These are phyloP conservation scores for Rugalucina vietnamica DNA, from an alignment of 2,888 invertebrate genomes.

Conservation along the genomic window DNA sequence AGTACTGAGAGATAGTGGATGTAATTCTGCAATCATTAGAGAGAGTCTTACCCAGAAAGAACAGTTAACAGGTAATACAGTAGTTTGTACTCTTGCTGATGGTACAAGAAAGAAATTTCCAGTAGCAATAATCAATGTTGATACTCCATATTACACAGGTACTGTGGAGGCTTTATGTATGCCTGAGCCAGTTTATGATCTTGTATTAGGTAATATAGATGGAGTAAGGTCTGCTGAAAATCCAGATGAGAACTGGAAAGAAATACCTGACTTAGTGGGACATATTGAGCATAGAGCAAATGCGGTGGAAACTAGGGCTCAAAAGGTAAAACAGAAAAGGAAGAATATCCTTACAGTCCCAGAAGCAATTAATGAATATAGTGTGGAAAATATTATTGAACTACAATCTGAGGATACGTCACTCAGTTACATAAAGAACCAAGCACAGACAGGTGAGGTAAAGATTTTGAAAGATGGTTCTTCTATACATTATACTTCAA, in stretches of 20 bases:
- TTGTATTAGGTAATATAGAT: neutral
- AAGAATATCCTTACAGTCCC: neutral
- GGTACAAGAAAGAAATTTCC: neutral
- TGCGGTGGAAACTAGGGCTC: neutral
- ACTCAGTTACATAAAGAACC: neutral
- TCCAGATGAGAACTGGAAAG: neutral
- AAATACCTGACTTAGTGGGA: too few species aligned
- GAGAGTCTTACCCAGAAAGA: too few species aligned
- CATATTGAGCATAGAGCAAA: neutral
- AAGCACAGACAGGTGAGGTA: too few species aligned
- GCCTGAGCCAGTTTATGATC: neutral
- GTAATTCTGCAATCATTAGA: neutral
- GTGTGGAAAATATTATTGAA: neutral
- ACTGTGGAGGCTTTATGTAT: neutral
- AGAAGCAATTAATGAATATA: neutral
- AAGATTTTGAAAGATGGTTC: too few species aligned
- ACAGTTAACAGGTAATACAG: neutral
- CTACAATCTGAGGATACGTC: neutral
- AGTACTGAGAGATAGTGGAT: neutral
- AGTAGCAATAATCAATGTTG: neutral
- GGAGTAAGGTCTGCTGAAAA: neutral
- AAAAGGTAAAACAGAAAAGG: neutral
- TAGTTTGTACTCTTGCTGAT: neutral
- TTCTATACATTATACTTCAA: too few species aligned
- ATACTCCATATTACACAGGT: neutral